Evolutionary conservation across 2,797 vertebrate genomes (phyloP), one percentile per base, ranked within the genome.

Genomic region (Enteromius anoplus): DNA sequence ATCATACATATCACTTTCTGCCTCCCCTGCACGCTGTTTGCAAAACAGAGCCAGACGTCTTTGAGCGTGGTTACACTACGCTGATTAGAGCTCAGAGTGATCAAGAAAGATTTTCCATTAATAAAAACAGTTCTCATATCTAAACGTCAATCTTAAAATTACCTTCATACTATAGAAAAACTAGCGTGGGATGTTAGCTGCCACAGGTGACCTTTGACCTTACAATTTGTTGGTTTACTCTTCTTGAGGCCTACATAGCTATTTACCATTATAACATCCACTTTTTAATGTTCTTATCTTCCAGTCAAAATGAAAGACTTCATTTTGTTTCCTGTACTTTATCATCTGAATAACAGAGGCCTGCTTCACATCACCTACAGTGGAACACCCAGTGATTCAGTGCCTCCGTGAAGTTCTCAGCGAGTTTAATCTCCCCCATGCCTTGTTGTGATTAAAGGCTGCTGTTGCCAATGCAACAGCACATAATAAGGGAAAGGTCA

Each of bases 391-490:
- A 62, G 42, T 75, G 58, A 37, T 82, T 26, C 15, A 15, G 55
- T 26, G 42, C 10, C 29, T 0, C 53, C 5, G n/a, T 45, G n/a
- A 45, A 69, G 19, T 83, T 69, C 73, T 75, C 37, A 68, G 23
- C 34, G 12, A 69, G 64, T 69, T 80, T 84, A 78, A 84, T 78
- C 55, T 80, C 68, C 19, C 55, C 72, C 76, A 72, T 84, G 55
- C 84, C 64, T 75, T 29, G 47, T 17, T 81, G 62, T 81, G 79
- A 73, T 81, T 72, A 80, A 85, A 85, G 49, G 60, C 62, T 72
- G 55, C 42, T 65, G 47, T 75, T 72, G 70, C 69, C 47, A 76
- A 70, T 85, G 26, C 34, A 69, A 69, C 51, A 7, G 60, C 12
- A 47, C 62, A 83, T 34, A 55, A 53, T 26, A 32, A 69, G 51